Percentiles rank a stretch among this genome's conserved stretches.
Conservation (phyloP, 2,113 vertebrate species). For the Cisticola juncidis region DNA sequence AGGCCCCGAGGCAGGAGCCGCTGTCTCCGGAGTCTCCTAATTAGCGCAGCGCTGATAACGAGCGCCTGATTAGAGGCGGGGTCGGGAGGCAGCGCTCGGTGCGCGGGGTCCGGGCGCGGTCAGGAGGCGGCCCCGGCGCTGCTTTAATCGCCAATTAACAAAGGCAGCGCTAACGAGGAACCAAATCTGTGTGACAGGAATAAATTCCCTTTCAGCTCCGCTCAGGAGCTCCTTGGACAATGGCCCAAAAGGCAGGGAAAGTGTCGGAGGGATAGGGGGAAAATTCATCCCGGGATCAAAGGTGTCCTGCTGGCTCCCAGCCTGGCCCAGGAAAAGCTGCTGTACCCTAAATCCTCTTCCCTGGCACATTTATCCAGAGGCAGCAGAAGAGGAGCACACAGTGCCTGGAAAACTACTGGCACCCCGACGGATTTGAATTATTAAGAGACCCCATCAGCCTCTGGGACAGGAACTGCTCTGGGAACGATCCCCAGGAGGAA, state of each 20-base stretch:
- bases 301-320: background rate
- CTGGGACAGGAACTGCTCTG: background rate
- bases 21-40: background rate
- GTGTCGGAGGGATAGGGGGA: fast-evolving
- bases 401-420: background rate
- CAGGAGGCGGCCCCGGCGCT: background rate
- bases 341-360: background rate
- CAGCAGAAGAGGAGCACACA: background rate
- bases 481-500: background rate
- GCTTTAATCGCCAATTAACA: background rate
- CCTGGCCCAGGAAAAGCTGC: background rate
- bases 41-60: background rate
- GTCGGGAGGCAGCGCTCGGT: background rate
- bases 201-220: background rate
- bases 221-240: background rate
- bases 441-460: background rate
- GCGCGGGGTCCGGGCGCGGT: background rate
- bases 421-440: background rate
- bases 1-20: background rate
- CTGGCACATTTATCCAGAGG: background rate
- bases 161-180: background rate
- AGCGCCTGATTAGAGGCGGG: background rate
- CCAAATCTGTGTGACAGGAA: background rate
- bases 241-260: fast-evolving
- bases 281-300: background rate